These are phyloP conservation scores for Lordiphosa stackelbergi DNA, from an alignment of 1,140 invertebrate genomes.

Conservation along the genomic window DNA sequence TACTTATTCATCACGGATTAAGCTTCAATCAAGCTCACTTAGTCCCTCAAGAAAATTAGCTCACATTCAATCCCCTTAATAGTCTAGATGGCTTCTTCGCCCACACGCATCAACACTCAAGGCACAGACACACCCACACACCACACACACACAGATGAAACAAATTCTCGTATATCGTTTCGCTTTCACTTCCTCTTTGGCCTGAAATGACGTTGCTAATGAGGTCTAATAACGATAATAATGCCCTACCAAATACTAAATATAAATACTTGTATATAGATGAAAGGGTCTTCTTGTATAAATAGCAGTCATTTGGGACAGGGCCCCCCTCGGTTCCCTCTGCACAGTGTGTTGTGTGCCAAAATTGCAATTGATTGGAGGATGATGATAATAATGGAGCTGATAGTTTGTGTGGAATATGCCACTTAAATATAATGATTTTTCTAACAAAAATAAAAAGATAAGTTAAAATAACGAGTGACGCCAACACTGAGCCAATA, in stretches of 20 bases:
- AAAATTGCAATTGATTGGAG: conserved; percentile 41
- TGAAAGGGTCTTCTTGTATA: conserved; percentile 22
- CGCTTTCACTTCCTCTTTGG: conserved; percentile 25
- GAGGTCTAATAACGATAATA: conserved; percentile 69
- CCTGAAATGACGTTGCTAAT: conserved; percentile 52
- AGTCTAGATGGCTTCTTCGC: conserved; percentile 9
- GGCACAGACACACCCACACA: conserved; percentile 13
- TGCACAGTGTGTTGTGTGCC: conserved; percentile 16
- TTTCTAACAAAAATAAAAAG: conserved; percentile 21
- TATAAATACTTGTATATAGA: conserved; percentile 35
- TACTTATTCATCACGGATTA: conserved; percentile 6
- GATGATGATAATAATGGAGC: conserved; percentile 17
- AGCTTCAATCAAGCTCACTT: conserved; percentile 9
- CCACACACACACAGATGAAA: conserved; percentile 5
- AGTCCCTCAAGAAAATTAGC: conserved; percentile 31
- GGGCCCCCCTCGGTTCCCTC: not conserved
- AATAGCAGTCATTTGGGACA: conserved; percentile 36
- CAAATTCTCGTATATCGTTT: conserved; percentile 19
- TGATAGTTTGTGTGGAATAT: conserved; percentile 40
- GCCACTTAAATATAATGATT: conserved; percentile 53
- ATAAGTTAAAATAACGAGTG: too few species aligned
- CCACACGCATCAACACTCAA: conserved; percentile 21
- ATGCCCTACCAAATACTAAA: conserved; percentile 46
- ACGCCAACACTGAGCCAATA: too few species aligned
- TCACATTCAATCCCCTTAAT: conserved; percentile 31